Evolutionary conservation across 2,113 vertebrate genomes (phyloP).

Genomic region (Corapipo altera): DNA sequence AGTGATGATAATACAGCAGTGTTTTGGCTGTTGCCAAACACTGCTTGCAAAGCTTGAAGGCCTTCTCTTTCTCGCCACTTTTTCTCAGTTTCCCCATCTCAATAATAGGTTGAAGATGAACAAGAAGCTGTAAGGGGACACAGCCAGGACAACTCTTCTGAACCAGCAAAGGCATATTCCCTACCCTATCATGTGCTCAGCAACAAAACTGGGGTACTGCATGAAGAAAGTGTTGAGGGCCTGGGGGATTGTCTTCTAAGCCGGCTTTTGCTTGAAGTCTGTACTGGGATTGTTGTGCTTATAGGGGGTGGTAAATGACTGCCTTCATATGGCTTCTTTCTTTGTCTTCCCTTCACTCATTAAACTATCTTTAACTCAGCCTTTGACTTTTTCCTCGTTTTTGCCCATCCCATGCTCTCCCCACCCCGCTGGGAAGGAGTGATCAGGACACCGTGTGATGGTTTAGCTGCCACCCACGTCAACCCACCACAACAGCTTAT

Average conservation of each 20-base stretch:
- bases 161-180: background rate
- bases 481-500: background rate
- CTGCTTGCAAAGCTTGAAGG: background rate
- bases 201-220: background rate
- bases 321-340: background rate
- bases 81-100: background rate
- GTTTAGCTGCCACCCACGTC: background rate
- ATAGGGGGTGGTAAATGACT: background rate
- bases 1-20: background rate
- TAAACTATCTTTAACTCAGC: background rate
- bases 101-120: background rate
- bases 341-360: background rate
- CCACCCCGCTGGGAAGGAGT: background rate
- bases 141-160: background rate
- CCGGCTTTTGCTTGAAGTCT: background rate
- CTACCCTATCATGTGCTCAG: background rate
- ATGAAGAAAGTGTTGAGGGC: background rate
- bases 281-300: background rate
- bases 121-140: background rate
- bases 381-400: fast-evolving
- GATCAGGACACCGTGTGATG: background rate
- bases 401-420: background rate
- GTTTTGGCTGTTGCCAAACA: background rate
- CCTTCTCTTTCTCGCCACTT: background rate
- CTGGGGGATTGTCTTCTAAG: background rate